Conservation (phyloP, 1,140 invertebrate genomes). For the Caerostris extrusa region DNA sequence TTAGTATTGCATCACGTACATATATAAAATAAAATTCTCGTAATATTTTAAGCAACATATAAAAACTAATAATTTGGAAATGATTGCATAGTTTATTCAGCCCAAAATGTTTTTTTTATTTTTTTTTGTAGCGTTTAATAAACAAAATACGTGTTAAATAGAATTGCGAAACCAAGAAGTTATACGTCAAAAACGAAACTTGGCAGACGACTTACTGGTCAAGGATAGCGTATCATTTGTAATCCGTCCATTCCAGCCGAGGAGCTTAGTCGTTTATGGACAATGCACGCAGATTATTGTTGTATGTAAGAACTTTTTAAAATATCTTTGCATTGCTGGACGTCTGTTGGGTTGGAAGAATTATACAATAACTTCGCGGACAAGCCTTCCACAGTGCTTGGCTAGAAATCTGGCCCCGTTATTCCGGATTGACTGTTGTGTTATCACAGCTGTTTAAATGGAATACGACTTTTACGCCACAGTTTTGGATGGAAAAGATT, state of each 20-base stretch:
- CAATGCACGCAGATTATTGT: constrained; percentile 74
- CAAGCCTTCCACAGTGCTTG: constrained; percentile 82
- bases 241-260: constrained; percentile 72
- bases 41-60: too few species aligned
- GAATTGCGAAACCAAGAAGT: background rate
- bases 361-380: constrained; percentile 82
- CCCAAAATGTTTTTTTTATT: too few species aligned
- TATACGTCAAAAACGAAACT: constrained; percentile 3
- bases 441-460: constrained; percentile 81
- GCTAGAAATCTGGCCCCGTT: constrained; percentile 81
- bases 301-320: constrained; percentile 79
- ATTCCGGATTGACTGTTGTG: constrained; percentile 78
- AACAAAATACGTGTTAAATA: too few species aligned
- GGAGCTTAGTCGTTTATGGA: constrained; percentile 76
- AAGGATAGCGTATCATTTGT: constrained; percentile 65
- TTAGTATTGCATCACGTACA: too few species aligned
- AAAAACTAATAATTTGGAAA: too few species aligned
- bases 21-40: too few species aligned
- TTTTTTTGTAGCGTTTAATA: too few species aligned
- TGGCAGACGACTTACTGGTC: constrained; percentile 56
- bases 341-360: constrained; percentile 81
- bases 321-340: constrained; percentile 80
- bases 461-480: constrained; percentile 83
- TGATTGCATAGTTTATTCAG: too few species aligned
- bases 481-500: constrained; percentile 85